Evolutionary conservation across 1,140 invertebrate species (phyloP).

Genomic region (Saccostrea glomerata): DNA sequence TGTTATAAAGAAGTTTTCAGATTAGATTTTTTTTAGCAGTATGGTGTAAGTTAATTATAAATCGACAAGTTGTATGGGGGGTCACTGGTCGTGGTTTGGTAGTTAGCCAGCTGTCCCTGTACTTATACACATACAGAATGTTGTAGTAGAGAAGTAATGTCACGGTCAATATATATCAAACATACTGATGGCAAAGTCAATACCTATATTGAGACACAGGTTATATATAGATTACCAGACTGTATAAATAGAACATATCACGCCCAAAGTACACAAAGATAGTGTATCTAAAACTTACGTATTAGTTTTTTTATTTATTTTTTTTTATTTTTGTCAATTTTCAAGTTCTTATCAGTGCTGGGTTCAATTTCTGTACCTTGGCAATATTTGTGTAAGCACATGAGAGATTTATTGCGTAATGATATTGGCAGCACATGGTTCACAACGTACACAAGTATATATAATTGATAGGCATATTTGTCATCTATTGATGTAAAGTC

Average conservation of each 20-base stretch:
- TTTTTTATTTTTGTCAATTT: neutral
- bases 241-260: neutral
- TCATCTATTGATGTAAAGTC: neutral
- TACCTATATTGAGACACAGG: neutral
- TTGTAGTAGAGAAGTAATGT: neutral
- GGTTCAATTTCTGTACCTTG: neutral
- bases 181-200: neutral
- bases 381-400: neutral
- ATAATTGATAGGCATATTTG: constrained; percentile 9
- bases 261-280: neutral
- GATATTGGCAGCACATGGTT: no score
- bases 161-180: neutral
- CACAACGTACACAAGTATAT: neutral
- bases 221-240: neutral
- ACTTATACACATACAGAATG: neutral
- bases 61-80: neutral
- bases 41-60: no score
- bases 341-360: neutral
- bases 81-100: neutral
- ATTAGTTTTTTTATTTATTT: neutral
- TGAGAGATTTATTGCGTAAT: no score
- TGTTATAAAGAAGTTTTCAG: neutral
- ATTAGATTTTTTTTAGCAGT: neutral
- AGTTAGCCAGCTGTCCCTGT: neutral
- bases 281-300: neutral